These are phyloP conservation scores for Strix aluco DNA, from an alignment of 2,113 vertebrate genomes.

Conservation along the genomic window DNA sequence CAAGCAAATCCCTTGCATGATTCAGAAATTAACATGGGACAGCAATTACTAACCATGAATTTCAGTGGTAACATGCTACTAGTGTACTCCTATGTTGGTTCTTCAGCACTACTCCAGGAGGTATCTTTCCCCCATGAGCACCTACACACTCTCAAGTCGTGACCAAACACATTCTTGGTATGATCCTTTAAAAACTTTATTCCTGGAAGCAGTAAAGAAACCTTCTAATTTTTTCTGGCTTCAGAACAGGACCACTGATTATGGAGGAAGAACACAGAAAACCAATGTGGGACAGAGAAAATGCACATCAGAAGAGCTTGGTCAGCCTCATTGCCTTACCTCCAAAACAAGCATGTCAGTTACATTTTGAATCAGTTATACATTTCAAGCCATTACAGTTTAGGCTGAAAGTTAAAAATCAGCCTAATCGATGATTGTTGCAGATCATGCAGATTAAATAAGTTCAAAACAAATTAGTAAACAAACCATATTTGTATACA, in stretches of 20 bases:
- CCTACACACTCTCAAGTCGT: accelerated
- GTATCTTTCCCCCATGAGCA: background rate
- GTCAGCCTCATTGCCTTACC: background rate
- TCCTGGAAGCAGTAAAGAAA: background rate
- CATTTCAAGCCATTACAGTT: background rate
- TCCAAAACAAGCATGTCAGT: background rate
- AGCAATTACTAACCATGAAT: background rate
- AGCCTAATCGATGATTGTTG: background rate
- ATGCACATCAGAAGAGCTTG: accelerated
- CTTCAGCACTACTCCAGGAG: background rate
- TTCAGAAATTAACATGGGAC: background rate
- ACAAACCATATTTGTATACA: background rate
- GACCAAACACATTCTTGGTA: background rate
- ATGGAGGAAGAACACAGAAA: background rate
- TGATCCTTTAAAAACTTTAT: background rate
- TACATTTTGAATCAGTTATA: background rate
- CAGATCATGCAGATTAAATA: background rate
- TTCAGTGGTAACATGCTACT: too few relatives aligned
- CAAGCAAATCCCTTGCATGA: background rate
- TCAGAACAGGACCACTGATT: background rate
- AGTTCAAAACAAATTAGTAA: background rate
- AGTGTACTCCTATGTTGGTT: background rate
- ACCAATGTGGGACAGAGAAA: background rate
- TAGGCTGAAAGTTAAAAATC: background rate
- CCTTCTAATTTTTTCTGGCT: background rate